phyloP scores from a whole-genome alignment of 2,113 vertebrate species.

The Oceanodroma tethys region DNA sequence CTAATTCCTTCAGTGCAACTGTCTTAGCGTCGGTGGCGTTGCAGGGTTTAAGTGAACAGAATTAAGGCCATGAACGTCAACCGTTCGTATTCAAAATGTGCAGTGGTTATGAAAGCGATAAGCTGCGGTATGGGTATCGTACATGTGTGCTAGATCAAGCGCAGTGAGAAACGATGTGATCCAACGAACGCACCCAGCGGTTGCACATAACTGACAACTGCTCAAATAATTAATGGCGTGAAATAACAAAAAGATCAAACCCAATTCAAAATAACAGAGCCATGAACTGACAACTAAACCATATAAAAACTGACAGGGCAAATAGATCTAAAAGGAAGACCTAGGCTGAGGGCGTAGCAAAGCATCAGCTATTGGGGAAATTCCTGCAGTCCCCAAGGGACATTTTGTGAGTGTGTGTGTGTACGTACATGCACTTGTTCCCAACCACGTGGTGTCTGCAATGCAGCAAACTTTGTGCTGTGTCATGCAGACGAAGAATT shows the following conservation, averaged over 20 bases:
- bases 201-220: not conserved
- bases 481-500: slow-evolving; percentile 2
- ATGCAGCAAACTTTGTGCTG: slow-evolving; percentile 63
- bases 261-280: not conserved
- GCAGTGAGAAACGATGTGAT: not conserved
- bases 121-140: accelerated
- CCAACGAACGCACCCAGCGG: accelerated
- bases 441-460: slow-evolving; percentile 31
- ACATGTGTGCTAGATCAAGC: not conserved
- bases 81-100: accelerated
- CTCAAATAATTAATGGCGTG: not conserved
- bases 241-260: not conserved
- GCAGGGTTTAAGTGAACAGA: not conserved
- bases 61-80: not conserved
- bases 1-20: accelerated
- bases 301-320: not conserved
- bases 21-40: accelerated
- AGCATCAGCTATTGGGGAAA: not conserved
- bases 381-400: not conserved
- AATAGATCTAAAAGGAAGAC: not conserved
- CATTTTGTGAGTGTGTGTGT: not conserved
- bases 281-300: not conserved
- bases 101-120: not conserved
- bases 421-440: not conserved
- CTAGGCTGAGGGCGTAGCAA: not conserved